Conservation (phyloP, 2,797 vertebrate species). For the Odontamblyopus lacepedii region DNA sequence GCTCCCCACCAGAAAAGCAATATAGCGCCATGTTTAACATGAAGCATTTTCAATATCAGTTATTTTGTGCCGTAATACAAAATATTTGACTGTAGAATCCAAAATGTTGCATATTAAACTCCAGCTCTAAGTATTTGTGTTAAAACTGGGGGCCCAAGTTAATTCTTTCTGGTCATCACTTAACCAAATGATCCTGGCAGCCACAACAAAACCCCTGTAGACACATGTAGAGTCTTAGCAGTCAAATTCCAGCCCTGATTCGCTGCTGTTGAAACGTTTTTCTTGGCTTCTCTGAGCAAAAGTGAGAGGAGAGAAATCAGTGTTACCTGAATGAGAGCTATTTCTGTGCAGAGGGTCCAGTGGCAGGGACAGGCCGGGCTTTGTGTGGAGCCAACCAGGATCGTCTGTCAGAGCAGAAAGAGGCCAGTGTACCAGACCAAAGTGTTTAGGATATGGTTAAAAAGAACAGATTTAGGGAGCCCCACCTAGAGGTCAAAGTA, state of each 20-base stretch:
- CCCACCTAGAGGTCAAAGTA: background rate
- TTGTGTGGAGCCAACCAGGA: conserved; percentile 53
- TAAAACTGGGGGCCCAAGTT: too few relatives aligned
- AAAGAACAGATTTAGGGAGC: background rate
- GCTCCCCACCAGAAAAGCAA: too few relatives aligned
- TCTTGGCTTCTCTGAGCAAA: conserved; percentile 40
- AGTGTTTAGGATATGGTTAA: conserved; percentile 1
- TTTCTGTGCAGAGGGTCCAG: conserved; percentile 46
- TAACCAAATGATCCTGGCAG: background rate
- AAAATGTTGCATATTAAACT: too few relatives aligned
- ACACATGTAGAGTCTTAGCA: conserved; percentile 22
- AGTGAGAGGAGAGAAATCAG: conserved; percentile 14
- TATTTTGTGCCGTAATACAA: too few relatives aligned
- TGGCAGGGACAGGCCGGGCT: conserved; percentile 72
- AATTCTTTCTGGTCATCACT: too few relatives aligned
- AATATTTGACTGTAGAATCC: too few relatives aligned
- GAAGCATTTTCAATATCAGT: too few relatives aligned
- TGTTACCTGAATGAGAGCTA: conserved; percentile 45
- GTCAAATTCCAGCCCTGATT: conserved; percentile 39
- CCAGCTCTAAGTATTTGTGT: too few relatives aligned
- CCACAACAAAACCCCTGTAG: background rate
- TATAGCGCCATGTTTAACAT: too few relatives aligned
- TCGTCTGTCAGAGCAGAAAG: conserved; percentile 40
- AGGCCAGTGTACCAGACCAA: conserved; percentile 48
- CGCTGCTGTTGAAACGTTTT: conserved; percentile 52